Percentiles rank a stretch among this genome's conserved stretches.
These are phyloP conservation scores for Presbytis comata DNA, from an alignment of 2,797 vertebrate species.

Conservation along the genomic window DNA sequence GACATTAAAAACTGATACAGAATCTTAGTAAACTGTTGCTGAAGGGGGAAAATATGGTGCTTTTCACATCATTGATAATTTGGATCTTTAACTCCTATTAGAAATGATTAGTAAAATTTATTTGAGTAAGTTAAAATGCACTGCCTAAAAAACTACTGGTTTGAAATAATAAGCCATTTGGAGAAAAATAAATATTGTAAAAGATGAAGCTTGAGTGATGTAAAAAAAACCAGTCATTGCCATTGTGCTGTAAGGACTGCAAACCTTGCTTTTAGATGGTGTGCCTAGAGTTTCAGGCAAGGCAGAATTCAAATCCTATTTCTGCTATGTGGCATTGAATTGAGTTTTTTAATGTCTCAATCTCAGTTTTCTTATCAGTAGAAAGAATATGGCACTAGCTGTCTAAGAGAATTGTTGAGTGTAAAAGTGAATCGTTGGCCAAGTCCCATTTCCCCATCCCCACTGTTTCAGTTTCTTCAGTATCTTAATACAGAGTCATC, in stretches of 20 bases:
- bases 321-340: not conserved
- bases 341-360: not conserved
- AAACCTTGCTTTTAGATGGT: not conserved
- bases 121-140: not conserved
- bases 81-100: not conserved
- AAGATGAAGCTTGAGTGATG: not conserved
- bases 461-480: not conserved
- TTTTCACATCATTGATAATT: not conserved
- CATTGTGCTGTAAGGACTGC: not conserved
- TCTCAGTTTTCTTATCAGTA: not conserved
- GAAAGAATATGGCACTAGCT: not conserved
- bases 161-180: not conserved
- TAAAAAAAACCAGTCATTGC: not conserved
- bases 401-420: not conserved
- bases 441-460: not conserved
- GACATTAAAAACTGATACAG: not conserved
- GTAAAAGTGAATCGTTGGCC: not conserved
- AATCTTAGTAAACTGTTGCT: conserved; percentile 26
- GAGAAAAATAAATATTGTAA: not conserved
- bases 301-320: not conserved
- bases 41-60: not conserved
- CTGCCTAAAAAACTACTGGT: not conserved
- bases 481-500: not conserved
- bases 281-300: not conserved
- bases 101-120: conserved; percentile 15